Conservation (phyloP, 1,140 invertebrate species). For the Neelides sp. region DNA sequence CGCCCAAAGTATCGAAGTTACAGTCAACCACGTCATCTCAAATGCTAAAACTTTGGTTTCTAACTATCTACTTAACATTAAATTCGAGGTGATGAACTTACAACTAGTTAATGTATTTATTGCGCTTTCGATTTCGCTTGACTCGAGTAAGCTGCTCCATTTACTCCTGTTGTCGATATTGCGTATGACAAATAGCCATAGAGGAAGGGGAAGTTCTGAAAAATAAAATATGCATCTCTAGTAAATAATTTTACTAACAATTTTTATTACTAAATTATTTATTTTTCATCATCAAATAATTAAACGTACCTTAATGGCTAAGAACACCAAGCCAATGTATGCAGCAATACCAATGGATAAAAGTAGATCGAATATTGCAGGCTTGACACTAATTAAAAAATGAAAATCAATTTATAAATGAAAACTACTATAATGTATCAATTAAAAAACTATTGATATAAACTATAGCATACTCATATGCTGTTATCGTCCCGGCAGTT, state of each 20-base stretch:
- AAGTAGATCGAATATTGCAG: constrained; percentile 91
- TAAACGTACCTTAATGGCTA: constrained; percentile 52
- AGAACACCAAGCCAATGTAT: constrained; percentile 70
- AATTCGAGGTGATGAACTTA: not conserved
- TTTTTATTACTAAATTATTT: too few relatives aligned
- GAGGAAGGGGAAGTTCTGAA: constrained; percentile 3
- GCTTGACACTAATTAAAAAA: constrained; percentile 64
- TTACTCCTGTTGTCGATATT: not conserved
- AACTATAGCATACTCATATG: constrained; percentile 60
- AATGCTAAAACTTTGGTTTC: not conserved
- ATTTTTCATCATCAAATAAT: constrained; percentile 1
- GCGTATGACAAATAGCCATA: not conserved
- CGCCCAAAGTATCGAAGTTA: not conserved
- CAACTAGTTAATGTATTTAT: not conserved
- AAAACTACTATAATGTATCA: not conserved
- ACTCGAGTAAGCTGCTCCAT: not conserved
- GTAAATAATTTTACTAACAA: too few relatives aligned
- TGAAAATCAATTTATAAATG: not conserved
- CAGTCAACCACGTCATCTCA: not conserved
- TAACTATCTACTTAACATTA: not conserved
- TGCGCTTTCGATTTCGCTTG: not conserved
- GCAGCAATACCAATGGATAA: constrained; percentile 68
- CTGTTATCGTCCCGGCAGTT: constrained; percentile 60
- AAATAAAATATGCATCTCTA: not conserved
- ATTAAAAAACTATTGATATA: constrained; percentile 8